Evolutionary conservation across 2,113 vertebrate species (phyloP), one percentile per base, ranked within the genome.

Genomic region (Nibea albiflora): DNA sequence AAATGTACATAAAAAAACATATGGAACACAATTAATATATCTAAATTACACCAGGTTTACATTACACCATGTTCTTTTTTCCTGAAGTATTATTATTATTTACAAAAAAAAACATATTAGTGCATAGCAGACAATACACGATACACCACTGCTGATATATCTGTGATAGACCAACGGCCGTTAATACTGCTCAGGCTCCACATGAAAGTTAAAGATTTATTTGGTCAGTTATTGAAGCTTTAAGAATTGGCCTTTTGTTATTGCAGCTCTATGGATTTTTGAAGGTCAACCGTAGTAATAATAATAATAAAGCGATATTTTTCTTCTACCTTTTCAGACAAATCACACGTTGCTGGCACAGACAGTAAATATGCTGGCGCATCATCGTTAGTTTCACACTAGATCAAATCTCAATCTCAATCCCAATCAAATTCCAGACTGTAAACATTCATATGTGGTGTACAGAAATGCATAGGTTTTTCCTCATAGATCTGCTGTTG

Each of bases 401-500:
- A 35, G 11, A 11, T 62, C 1, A 14, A 47, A 47, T 62, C 68
- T 28, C 58, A 20, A 56, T 15, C 12, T 11, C 20, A n/a, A n/a
- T n/a, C n/a, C n/a, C n/a, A n/a, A 2, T 47, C 1, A 39, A 0
- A 5, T 10, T 17, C 53, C 9, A 11, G 3, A 46, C 15, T 42
- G 47, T 22, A 64, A 47, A 42, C 26, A 50, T 74, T 77, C 15
- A 64, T 70, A n/a, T 19, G 46, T 24, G n/a, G 24, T 26, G 42
- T 11, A 22, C 9, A 69, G 63, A 42, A 69, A 54, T 24, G 22
- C 28, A 72, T 66, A 15, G 39, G 56, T 56, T 72, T 31, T 19
- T 22, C 2, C 12, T 58, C 22, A 42, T 15, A 35, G 58, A 80
- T 53, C 65, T 52, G 12, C 60, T 35, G 12, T 65, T 26, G 44